A percentile compares a stretch with the other conserved stretches of the same genome.
phyloP scores from a whole-genome alignment of 2,888 invertebrate genomes.

The Tuberolachnus salignus region DNA sequence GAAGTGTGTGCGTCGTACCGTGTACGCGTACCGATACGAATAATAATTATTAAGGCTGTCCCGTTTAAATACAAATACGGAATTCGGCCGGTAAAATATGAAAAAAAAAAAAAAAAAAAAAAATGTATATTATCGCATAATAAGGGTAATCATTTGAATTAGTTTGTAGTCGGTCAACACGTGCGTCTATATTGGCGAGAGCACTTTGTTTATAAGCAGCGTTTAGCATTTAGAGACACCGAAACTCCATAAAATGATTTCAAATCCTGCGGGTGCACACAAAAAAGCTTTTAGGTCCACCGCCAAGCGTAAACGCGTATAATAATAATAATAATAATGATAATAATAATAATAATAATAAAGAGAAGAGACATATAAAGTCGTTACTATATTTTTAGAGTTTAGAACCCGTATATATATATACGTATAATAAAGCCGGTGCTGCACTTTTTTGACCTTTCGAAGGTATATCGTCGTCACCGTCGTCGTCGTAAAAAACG shows the following conservation, averaged over 20 bases:
- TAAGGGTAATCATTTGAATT: no score
- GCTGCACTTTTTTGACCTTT: conserved; percentile 34
- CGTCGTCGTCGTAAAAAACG: conserved; percentile 18
- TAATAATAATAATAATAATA: conserved; percentile 1
- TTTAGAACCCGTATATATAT: background rate
- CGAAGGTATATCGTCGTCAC: background rate
- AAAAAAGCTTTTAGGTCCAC: conserved; percentile 52
- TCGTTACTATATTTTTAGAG: conserved; percentile 34
- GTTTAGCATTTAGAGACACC: conserved; percentile 41
- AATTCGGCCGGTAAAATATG: no score
- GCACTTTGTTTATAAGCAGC: conserved; percentile 46
- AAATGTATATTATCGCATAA: no score
- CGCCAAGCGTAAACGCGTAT: conserved; percentile 19
- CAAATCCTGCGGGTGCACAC: conserved; percentile 54
- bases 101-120: no score
- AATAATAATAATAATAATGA: no score
- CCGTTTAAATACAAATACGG: no score
- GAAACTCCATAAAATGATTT: conserved; percentile 51
- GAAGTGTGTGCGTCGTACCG: no score
- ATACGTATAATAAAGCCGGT: conserved; percentile 15
- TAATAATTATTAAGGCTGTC: no score
- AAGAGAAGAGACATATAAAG: conserved; percentile 39
- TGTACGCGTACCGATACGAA: no score
- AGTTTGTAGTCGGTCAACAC: background rate
- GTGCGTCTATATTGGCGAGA: background rate